Conservation (phyloP, 2,113 vertebrate species). For the Labrus mixtus region DNA sequence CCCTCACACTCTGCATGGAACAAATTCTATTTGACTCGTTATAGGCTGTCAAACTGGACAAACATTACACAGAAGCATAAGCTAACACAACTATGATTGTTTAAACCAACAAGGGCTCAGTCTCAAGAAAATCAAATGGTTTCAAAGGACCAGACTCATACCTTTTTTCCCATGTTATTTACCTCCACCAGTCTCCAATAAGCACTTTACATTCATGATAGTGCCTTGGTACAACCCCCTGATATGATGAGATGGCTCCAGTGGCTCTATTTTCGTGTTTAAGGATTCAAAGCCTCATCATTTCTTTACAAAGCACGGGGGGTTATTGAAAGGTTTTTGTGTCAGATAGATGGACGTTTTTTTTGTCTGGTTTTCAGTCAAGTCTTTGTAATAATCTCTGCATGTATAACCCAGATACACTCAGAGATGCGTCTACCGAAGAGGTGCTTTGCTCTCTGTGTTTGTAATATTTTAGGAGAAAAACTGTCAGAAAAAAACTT, state of each 20-base stretch:
- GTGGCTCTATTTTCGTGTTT: slow-evolving; percentile 33
- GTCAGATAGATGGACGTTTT: slow-evolving; percentile 23
- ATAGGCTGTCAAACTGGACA: slow-evolving; percentile 14
- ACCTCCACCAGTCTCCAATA: slow-evolving; percentile 45
- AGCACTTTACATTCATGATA: slow-evolving; percentile 76
- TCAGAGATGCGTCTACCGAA: slow-evolving; percentile 1
- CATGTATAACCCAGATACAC: slow-evolving; percentile 17
- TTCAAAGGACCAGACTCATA: slow-evolving; percentile 24
- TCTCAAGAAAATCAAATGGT: slow-evolving; percentile 22
- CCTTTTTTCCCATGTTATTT: neutral
- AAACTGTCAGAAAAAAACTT: slow-evolving; percentile 12
- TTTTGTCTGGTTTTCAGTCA: slow-evolving; percentile 13
- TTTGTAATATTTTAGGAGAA: slow-evolving; percentile 14
- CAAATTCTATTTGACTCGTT: neutral
- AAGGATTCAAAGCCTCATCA: slow-evolving; percentile 3
- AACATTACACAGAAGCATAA: slow-evolving; percentile 7
- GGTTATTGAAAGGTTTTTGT: neutral
- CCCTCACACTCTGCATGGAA: neutral
- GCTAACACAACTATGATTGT: slow-evolving; percentile 43
- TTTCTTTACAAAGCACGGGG: neutral
- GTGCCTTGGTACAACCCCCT: slow-evolving; percentile 73
- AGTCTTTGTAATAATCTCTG: slow-evolving; percentile 29
- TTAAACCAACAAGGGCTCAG: slow-evolving; percentile 62
- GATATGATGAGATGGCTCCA: slow-evolving; percentile 30
- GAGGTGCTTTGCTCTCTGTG: neutral